These are phyloP conservation scores for Anastatus disparis DNA, from an alignment of 1,140 invertebrate genomes.

Conservation along the genomic window DNA sequence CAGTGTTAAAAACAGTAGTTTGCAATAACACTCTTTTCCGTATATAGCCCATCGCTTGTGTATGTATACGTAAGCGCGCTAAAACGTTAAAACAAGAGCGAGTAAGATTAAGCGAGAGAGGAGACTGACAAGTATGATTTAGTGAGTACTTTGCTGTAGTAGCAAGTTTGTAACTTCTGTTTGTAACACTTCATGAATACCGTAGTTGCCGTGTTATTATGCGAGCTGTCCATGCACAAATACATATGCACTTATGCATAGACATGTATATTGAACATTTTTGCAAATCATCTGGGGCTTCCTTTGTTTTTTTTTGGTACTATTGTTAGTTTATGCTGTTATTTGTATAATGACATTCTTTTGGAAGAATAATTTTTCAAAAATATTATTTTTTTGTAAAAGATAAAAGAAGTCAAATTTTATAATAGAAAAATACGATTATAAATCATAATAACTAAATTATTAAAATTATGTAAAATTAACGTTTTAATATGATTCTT, in stretches of 20 bases:
- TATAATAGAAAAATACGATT: no score
- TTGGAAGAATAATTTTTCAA: no score
- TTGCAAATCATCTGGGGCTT: constrained; percentile 7
- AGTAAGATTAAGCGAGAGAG: constrained; percentile 45
- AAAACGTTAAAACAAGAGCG: constrained; percentile 29
- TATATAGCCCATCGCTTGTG: no score
- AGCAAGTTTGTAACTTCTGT: constrained; percentile 47
- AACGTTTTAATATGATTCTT: no score
- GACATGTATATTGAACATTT: background rate
- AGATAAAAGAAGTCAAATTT: no score
- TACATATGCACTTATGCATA: no score
- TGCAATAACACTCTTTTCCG: constrained; percentile 47
- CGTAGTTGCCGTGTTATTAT: constrained; percentile 44
- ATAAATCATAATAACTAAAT: no score
- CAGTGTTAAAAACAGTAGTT: constrained; percentile 27
- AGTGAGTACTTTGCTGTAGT: constrained; percentile 52
- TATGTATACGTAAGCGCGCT: background rate
- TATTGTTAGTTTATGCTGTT: no score
- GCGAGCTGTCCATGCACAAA: constrained; percentile 1
- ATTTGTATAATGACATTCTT: no score
- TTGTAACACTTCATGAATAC: constrained; percentile 49
- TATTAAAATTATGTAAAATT: no score
- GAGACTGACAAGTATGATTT: constrained; percentile 59
- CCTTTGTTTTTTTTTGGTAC: no score
- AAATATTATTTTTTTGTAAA: no score